Evolutionary conservation across 1,140 invertebrate genomes (phyloP).

Genomic region (Trichonephila inaurata): DNA sequence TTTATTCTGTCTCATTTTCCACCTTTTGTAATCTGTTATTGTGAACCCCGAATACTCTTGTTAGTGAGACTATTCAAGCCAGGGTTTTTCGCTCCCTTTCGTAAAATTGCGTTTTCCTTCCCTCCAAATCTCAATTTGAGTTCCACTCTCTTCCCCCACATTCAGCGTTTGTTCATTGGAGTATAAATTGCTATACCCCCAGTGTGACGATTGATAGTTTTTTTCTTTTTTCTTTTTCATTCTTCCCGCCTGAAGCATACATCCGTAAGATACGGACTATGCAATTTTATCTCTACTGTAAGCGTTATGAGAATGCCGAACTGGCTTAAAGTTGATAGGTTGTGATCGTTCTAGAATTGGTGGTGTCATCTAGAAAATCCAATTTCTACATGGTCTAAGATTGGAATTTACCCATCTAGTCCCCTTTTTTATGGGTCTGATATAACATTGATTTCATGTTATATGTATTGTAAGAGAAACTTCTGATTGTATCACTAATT

Average conservation of each 20-base stretch:
- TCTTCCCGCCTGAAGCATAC: background rate
- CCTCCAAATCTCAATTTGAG: constrained; percentile 6
- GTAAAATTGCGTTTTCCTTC: constrained; percentile 32
- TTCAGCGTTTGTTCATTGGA: constrained; percentile 26
- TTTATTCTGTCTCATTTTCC: background rate
- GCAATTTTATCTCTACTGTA: constrained; percentile 26
- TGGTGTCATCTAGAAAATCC: background rate
- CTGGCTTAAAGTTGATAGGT: background rate
- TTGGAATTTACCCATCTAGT: background rate
- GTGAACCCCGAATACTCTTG: background rate
- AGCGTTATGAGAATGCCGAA: background rate
- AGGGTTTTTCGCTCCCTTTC: background rate
- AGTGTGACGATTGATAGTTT: constrained; percentile 15
- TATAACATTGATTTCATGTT: too few relatives aligned
- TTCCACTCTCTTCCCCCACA: background rate
- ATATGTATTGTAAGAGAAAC: too few relatives aligned
- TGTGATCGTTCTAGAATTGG: constrained; percentile 12
- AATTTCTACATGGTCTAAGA: background rate
- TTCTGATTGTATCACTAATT: too few relatives aligned
- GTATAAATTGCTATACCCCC: constrained; percentile 28
- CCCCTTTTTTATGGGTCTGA: too few relatives aligned
- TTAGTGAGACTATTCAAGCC: background rate
- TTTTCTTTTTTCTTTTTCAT: background rate
- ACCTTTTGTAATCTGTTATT: background rate
- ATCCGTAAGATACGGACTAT: background rate